Evolutionary conservation across 2,888 invertebrate species (phyloP), one percentile per base, ranked within the genome.

Genomic region (Microlaimidae sp.): DNA sequence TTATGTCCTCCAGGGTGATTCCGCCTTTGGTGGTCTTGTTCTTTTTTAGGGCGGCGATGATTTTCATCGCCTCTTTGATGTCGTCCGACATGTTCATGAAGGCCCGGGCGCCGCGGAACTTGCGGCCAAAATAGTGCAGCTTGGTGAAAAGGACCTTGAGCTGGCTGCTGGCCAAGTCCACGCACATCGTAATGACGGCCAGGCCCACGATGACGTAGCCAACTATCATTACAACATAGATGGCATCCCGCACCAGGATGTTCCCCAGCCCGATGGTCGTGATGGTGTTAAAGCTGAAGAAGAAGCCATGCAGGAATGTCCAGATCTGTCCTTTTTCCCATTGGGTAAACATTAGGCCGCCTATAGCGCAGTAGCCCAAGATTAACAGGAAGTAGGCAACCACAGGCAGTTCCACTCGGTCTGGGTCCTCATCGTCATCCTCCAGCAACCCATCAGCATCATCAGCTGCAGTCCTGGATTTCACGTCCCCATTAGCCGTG

Each of bases 201-300:
- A 69, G 58, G 29, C 69, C 69, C 51, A 69, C 67, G 29, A 69
- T 66, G 5, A 69, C 68, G 58, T 69, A 69, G 45, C 62, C 57
- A 3, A 69, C 68, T 10, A 64, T 63, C n/a, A 68, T 32, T 10
- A 52, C 2, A 40, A 57, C 41, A 46, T 57, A 57, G 38, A 56
- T 5, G 2, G 42, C 13, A 32, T 57, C 49, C n/a, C 24, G 57
- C 51, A 69, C 65, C 38, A 64, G 59, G 49, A 69, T 66, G 51
- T 69, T 69, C 50, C 69, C 69, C 26, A 69, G 57, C 45, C 66
- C 65, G 41, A 69, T 69, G n/a, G 68, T 68, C 10, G 69, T 69
- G 54, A 69, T 69, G 19, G 69, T 69, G 59, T 69, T 69, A 62
- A 69, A 69, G 10, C 64, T 64, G 57, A 69, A 69, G 58, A 68